Evolutionary conservation across 2,113 vertebrate genomes (phyloP).

Genomic region (Setophaga petechia): DNA sequence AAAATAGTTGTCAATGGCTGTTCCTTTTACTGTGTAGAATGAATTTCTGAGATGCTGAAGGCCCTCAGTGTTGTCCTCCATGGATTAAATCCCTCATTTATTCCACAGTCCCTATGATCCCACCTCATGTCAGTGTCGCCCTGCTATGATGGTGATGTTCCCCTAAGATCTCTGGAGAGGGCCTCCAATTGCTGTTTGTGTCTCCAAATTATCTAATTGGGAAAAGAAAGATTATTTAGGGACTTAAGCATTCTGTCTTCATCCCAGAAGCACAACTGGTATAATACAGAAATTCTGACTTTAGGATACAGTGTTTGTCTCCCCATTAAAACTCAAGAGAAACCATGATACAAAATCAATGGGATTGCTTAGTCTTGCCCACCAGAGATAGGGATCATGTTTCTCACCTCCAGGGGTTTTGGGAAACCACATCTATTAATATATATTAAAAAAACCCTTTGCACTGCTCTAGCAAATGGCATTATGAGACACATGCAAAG

Average conservation of each 20-base stretch:
- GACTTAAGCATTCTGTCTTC: neutral
- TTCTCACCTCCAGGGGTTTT: neutral
- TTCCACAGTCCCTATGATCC: neutral
- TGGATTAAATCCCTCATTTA: neutral
- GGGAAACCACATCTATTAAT: neutral
- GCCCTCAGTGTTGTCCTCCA: neutral
- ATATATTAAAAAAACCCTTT: neutral
- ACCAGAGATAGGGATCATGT: neutral
- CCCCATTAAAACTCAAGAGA: neutral
- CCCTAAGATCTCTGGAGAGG: neutral
- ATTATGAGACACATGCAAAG: neutral
- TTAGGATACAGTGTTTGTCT: neutral
- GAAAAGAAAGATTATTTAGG: neutral
- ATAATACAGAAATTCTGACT: neutral
- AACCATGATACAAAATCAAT: neutral
- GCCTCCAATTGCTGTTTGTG: neutral
- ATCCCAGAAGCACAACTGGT: neutral
- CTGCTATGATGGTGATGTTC: accelerated
- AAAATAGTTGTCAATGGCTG: neutral
- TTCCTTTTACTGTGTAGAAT: neutral
- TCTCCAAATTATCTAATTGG: neutral
- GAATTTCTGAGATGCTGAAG: neutral
- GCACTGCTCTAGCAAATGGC: neutral
- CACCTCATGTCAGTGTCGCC: neutral
- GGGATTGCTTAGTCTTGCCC: neutral